Base-by-base conservation (phyloP, 1,140 invertebrate species). In the Cyrtorhinus lividipennis region DNA sequence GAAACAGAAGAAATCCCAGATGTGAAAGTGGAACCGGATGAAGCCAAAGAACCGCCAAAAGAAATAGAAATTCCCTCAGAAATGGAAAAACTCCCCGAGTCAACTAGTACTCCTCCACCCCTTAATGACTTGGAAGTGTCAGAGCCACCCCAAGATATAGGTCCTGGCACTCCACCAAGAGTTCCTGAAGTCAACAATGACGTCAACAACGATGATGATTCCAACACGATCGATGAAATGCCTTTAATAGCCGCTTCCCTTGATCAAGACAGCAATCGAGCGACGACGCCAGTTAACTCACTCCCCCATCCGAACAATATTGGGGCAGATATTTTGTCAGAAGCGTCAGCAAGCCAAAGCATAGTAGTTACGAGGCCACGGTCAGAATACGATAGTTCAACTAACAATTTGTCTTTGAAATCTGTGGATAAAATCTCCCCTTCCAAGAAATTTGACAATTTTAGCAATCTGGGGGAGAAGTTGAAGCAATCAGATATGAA, bases 91-190 rank as follows among this genome's bases (percentile, higher is more conserved):
- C n/a, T n/a, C n/a, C n/a, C n/a, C n/a, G n/a, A n/a, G n/a, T n/a
- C n/a, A n/a, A n/a, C n/a, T n/a, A n/a, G n/a, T n/a, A n/a, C n/a
- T n/a, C n/a, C n/a, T n/a, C n/a, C n/a, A n/a, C n/a, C n/a, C 59
- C 80, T 77, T n/a, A n/a, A n/a, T n/a, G n/a, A n/a, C n/a, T n/a
- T n/a, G n/a, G n/a, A n/a, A n/a, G n/a, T n/a, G 63, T 79, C 85
- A 70, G 73, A 87, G 1, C 72, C 88, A 44, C 85, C 85, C 0
- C 83, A 79, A 66, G 87, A 88, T 71, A 74, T 89, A 23, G 86
- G 88, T 72, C 84, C 86, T 66, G 82, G 88, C 12, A 88, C 86
- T 64, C 86, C 86, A 2, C 85, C 84, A 62, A 88, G 85, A 0
- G 83, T 83, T 56, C 81, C 82, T 65, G 76, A 71, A 24, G 62